Percentiles rank a stretch among this genome's conserved stretches.
These are phyloP conservation scores for Minunthozetes semirufus DNA, from an alignment of 2,888 invertebrate species.

Conservation along the genomic window DNA sequence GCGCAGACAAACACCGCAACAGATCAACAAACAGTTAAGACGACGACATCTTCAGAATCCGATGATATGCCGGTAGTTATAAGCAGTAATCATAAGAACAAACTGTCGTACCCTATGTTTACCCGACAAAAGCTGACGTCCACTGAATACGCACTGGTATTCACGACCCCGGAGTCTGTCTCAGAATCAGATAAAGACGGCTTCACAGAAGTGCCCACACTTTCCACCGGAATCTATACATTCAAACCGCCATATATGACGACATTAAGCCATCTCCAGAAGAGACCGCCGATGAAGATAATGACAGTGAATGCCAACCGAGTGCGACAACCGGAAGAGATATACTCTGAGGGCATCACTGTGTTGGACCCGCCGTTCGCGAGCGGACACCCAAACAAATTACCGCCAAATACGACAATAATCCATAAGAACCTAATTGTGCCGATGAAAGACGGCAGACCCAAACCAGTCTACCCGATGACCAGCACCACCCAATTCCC, in stretches of 20 bases:
- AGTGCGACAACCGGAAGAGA: conserved; percentile 37
- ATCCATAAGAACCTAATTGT: conserved; percentile 41
- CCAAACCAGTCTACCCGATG: conserved; percentile 30
- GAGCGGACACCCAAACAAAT: conserved; percentile 1
- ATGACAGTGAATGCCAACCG: conserved; percentile 26
- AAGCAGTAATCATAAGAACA: not conserved
- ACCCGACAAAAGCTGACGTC: conserved; percentile 1
- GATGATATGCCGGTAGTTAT: conserved; percentile 1
- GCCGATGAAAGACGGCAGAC: conserved; percentile 38
- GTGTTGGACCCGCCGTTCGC: conserved; percentile 39
- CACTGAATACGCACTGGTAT: not conserved
- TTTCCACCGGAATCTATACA: not conserved
- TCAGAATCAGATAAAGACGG: not conserved
- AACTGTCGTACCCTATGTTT: not conserved
- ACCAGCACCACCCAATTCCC: conserved; percentile 37
- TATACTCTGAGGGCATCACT: conserved; percentile 38
- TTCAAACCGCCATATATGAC: not conserved
- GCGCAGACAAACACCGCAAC: not conserved
- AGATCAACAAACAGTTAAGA: not conserved
- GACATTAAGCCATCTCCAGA: not conserved
- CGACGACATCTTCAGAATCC: not conserved
- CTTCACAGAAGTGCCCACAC: not conserved
- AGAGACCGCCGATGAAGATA: conserved; percentile 24
- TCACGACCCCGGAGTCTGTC: not conserved
- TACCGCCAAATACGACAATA: conserved; percentile 40